phyloP scores from a whole-genome alignment of 1,140 invertebrate genomes.

The Platyscapa corneri region DNA sequence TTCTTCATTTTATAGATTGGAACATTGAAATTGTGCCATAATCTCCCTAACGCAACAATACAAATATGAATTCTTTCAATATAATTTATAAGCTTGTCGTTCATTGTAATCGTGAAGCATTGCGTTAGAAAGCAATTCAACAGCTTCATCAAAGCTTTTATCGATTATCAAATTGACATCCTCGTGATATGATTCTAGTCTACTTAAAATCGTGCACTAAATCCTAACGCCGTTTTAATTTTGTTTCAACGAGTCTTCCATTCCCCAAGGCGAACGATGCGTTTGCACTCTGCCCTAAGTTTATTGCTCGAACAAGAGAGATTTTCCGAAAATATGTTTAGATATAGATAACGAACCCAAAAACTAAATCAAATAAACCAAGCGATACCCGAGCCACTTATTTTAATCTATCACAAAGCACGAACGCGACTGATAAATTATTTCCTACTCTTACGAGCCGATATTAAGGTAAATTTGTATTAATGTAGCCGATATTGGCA shows the following conservation, averaged over 20 bases:
- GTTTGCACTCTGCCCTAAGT: too few species aligned
- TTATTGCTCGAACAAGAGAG: not conserved
- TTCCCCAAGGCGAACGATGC: too few species aligned
- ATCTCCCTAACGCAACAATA: too few species aligned
- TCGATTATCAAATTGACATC: not conserved
- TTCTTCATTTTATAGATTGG: too few species aligned
- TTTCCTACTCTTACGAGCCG: not conserved
- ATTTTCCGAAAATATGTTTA: not conserved
- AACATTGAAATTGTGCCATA: too few species aligned
- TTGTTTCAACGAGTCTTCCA: too few species aligned
- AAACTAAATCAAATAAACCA: not conserved
- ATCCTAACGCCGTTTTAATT: not conserved
- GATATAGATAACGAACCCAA: not conserved
- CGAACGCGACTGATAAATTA: not conserved
- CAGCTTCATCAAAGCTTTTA: not conserved
- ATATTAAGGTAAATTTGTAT: not conserved
- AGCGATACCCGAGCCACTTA: not conserved
- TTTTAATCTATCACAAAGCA: not conserved
- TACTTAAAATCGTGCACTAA: not conserved
- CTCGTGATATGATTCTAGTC: not conserved
- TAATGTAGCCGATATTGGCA: not conserved
- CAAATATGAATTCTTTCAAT: too few species aligned
- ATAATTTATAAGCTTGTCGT: too few species aligned
- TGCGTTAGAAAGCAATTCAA: not conserved
- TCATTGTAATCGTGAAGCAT: too few species aligned